A percentile compares a stretch with the other conserved stretches of the same genome.
Evolutionary conservation across 2,888 invertebrate species (phyloP).

Genomic region (Lottia gigantea): DNA sequence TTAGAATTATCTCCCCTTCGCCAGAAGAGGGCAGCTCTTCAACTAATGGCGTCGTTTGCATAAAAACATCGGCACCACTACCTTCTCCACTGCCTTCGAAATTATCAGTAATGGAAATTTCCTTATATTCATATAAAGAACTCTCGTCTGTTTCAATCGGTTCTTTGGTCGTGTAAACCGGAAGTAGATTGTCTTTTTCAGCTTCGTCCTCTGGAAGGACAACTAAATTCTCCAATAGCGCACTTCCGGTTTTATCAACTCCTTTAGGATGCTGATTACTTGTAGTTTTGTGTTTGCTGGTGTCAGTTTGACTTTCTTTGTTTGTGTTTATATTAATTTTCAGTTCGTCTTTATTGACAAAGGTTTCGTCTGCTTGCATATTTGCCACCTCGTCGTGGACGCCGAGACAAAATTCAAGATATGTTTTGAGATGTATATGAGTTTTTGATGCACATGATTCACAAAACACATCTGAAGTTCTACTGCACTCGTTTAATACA

Average conservation of each 20-base stretch:
- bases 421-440: background rate
- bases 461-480: constrained; percentile 16
- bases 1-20: constrained; percentile 10
- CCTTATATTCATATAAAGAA: background rate
- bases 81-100: constrained; percentile 12
- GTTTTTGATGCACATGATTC: constrained; percentile 13
- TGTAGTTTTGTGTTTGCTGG: background rate
- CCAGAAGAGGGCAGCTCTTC: constrained; percentile 16
- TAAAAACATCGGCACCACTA: background rate
- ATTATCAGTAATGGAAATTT: background rate
- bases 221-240: background rate
- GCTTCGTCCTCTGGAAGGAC: background rate
- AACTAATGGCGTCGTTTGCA: background rate
- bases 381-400: background rate
- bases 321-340: background rate
- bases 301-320: background rate
- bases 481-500: constrained; percentile 7
- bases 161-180: constrained; percentile 6
- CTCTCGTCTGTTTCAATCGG: background rate
- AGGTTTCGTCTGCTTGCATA: background rate
- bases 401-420: constrained; percentile 11
- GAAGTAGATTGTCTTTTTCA: constrained; percentile 7
- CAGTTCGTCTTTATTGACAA: constrained; percentile 6
- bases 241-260: constrained; percentile 1
- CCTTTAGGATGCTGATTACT: background rate